A percentile compares a stretch with the other conserved stretches of the same genome.
Conservation (phyloP, 1,140 invertebrate species). For the Aphelenchoides fujianensis region DNA sequence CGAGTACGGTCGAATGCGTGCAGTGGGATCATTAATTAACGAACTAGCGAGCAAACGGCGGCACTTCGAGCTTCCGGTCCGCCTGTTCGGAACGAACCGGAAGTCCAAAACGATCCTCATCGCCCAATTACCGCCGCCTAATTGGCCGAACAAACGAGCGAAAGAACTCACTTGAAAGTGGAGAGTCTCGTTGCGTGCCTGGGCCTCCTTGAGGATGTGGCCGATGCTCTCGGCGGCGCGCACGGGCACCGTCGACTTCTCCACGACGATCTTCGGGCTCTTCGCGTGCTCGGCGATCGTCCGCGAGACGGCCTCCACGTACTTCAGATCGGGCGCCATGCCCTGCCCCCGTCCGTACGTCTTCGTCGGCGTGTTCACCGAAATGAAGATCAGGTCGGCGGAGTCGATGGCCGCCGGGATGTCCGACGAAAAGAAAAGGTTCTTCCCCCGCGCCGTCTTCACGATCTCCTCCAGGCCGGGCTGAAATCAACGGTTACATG, state of each 20-base stretch:
- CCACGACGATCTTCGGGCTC: conserved; percentile 93
- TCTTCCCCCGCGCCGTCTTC: conserved; percentile 75
- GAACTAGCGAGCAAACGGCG: too few species aligned
- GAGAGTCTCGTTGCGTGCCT: conserved; percentile 36
- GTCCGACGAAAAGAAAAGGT: conserved; percentile 89
- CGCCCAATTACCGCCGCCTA: too few species aligned
- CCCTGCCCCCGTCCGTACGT: conserved; percentile 92
- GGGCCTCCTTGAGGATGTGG: conserved; percentile 77
- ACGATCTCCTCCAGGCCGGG: conserved; percentile 90
- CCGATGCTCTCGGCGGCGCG: conserved; percentile 92
- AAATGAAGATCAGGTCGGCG: conserved; percentile 98
- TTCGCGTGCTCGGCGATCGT: conserved; percentile 81
- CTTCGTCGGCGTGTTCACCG: conserved; percentile 99
- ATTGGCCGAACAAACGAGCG: too few species aligned
- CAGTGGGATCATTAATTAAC: too few species aligned
- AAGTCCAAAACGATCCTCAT: too few species aligned
- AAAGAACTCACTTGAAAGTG: conserved; percentile 70
- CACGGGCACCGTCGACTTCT: conserved; percentile 98
- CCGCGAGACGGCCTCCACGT: conserved; percentile 89
- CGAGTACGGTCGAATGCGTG: too few species aligned
- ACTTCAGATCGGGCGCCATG: conserved; percentile 93
- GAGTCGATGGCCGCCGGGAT: conserved; percentile 81
- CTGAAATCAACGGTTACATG: conserved; percentile 65
- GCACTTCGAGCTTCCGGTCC: too few species aligned
- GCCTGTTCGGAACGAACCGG: too few species aligned